Conservation (phyloP, 30 jellyfish, hydroid and myxozoan species). For the Chrysaora quinquecirrha region DNA sequence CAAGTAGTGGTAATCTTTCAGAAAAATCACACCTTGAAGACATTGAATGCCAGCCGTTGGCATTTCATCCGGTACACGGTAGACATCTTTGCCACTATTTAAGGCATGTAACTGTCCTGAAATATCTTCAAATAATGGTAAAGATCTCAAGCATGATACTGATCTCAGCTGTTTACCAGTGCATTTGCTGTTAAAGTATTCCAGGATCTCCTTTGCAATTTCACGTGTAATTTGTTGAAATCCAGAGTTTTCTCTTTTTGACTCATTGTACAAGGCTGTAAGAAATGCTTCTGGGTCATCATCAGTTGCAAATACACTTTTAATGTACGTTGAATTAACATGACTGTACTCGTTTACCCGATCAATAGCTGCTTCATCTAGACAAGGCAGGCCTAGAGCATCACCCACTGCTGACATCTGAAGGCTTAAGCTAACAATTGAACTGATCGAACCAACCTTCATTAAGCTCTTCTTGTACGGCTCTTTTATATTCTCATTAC, state of each 20-base stretch:
- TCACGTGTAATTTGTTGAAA: not conserved
- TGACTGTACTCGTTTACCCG: not conserved
- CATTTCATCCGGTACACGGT: not conserved
- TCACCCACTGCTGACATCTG: not conserved
- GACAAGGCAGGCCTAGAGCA: slow-evolving; percentile 20
- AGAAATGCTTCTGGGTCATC: slow-evolving; percentile 2
- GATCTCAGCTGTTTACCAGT: not conserved
- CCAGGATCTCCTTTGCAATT: slow-evolving; percentile 19
- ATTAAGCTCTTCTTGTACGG: not conserved
- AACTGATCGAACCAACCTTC: slow-evolving; percentile 7
- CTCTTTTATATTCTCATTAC: too few relatives aligned
- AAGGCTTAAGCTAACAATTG: too few relatives aligned
- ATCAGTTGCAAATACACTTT: not conserved
- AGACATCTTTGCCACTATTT: not conserved
- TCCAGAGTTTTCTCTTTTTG: slow-evolving; percentile 2
- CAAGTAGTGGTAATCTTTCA: not conserved
- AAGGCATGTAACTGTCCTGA: not conserved
- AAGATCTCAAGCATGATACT: not conserved
- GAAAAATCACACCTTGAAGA: slow-evolving; percentile 11
- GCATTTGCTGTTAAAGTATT: not conserved
- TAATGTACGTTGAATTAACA: not conserved
- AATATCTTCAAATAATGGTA: slow-evolving; percentile 9
- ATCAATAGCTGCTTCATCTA: not conserved
- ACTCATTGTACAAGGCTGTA: slow-evolving; percentile 18
- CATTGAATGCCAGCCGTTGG: not conserved